Evolutionary conservation across 1,140 invertebrate genomes (phyloP).

Genomic region (Pogonognathellus flavescens): DNA sequence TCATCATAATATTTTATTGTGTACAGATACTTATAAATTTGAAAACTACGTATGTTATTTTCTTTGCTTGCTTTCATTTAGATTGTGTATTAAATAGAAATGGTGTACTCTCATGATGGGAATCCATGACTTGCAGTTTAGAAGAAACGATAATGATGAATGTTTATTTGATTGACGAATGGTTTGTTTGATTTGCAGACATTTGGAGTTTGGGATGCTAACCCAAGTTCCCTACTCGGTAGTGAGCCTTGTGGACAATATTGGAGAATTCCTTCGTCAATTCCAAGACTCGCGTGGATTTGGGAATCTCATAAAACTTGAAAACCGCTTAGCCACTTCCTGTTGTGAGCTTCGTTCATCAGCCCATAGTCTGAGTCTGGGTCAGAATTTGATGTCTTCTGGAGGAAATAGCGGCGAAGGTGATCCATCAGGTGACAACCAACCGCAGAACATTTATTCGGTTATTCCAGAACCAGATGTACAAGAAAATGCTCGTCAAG

Average conservation of each 20-base stretch:
- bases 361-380: conserved; percentile 1
- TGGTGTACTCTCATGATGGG: too few species aligned
- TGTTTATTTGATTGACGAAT: background rate
- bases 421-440: background rate
- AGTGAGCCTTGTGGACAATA: conserved; percentile 67
- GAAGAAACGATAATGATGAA: background rate
- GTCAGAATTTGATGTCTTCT: conserved; percentile 4
- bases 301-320: conserved; percentile 58
- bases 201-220: conserved; percentile 67
- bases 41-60: too few species aligned
- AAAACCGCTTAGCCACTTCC: conserved; percentile 59
- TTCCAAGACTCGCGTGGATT: conserved; percentile 59
- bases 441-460: background rate
- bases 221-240: conserved; percentile 68
- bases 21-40: too few species aligned
- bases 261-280: conserved; percentile 68
- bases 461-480: background rate
- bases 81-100: too few species aligned
- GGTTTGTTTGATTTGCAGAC: conserved; percentile 66
- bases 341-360: conserved; percentile 60
- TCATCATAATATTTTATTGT: too few species aligned
- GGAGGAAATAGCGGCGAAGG: background rate
- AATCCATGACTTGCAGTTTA: background rate
- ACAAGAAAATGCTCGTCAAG: background rate
- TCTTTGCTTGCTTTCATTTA: too few species aligned